Evolutionary conservation across 2,888 invertebrate species (phyloP).

Genomic region (Anthophora plumipes): DNA sequence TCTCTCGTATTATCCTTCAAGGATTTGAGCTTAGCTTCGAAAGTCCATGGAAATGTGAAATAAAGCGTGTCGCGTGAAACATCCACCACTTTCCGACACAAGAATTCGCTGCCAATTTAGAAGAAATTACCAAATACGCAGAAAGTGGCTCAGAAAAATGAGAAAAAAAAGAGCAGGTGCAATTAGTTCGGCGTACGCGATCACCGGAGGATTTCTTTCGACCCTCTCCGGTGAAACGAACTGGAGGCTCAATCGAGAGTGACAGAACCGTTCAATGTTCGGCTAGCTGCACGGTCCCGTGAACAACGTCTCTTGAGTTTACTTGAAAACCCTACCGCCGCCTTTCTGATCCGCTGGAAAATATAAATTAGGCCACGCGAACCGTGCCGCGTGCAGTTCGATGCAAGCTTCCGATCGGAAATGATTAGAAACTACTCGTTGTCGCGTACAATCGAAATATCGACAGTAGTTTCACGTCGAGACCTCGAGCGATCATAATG

Average conservation of each 20-base stretch:
- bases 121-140: constrained; percentile 39
- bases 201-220: constrained; percentile 49
- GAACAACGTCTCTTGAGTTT: constrained; percentile 75
- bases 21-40: background rate
- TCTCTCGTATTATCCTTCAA: background rate
- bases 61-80: constrained; percentile 4
- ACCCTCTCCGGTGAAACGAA: constrained; percentile 61
- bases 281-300: constrained; percentile 60
- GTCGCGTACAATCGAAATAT: constrained; percentile 12
- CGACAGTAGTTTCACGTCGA: constrained; percentile 1
- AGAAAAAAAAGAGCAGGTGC: constrained; percentile 1
- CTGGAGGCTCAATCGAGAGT: constrained; percentile 66
- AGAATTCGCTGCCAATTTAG: constrained; percentile 18
- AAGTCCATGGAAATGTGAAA: constrained; percentile 41
- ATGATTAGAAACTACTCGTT: constrained; percentile 53
- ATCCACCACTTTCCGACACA: constrained; percentile 9
- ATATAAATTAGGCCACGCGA: constrained; percentile 81
- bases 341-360: constrained; percentile 70
- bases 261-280: constrained; percentile 64
- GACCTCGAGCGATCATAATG: background rate
- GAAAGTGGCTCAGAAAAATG: constrained; percentile 49
- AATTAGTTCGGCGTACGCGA: constrained; percentile 20
- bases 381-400: constrained; percentile 76
- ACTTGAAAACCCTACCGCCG: constrained; percentile 87
- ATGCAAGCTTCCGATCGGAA: constrained; percentile 73